Conservation (phyloP, 1,140 invertebrate genomes). For the Ips typographus region DNA sequence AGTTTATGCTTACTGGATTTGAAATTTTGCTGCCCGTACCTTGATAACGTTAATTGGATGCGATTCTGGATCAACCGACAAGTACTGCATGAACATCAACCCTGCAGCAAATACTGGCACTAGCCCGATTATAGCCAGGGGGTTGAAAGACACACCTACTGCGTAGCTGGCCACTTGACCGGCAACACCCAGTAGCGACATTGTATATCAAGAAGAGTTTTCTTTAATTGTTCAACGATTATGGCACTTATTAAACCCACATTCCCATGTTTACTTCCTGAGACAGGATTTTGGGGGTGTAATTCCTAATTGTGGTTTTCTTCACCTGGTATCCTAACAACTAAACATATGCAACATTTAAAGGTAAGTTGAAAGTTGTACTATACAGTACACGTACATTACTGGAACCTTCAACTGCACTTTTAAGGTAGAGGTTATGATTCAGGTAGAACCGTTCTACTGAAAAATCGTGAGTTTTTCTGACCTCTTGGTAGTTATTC, state of each 20-base stretch:
- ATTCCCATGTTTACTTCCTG: slow-evolving; percentile 52
- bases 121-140: slow-evolving; percentile 67
- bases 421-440: slow-evolving; percentile 62
- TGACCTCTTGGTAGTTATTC: too few species aligned
- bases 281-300: slow-evolving; percentile 65
- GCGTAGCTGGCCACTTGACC: slow-evolving; percentile 43
- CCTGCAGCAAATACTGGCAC: slow-evolving; percentile 78
- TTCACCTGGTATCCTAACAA: slow-evolving; percentile 36
- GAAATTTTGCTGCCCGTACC: slow-evolving; percentile 57
- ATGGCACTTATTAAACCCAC: slow-evolving; percentile 46
- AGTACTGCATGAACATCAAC: slow-evolving; percentile 78
- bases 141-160: slow-evolving; percentile 48
- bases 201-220: slow-evolving; percentile 14
- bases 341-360: slow-evolving; percentile 9
- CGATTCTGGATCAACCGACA: slow-evolving; percentile 78
- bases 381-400: slow-evolving; percentile 14
- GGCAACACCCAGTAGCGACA: slow-evolving; percentile 40
- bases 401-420: slow-evolving; percentile 53
- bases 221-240: slow-evolving; percentile 12
- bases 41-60: slow-evolving; percentile 67
- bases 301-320: slow-evolving; percentile 62
- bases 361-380: not conserved
- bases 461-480: too few species aligned
- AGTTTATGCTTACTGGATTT: not conserved
- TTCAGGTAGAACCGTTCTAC: slow-evolving; percentile 52